These are phyloP conservation scores for Nudaria mundana DNA, from an alignment of 2,888 invertebrate genomes.

Conservation along the genomic window DNA sequence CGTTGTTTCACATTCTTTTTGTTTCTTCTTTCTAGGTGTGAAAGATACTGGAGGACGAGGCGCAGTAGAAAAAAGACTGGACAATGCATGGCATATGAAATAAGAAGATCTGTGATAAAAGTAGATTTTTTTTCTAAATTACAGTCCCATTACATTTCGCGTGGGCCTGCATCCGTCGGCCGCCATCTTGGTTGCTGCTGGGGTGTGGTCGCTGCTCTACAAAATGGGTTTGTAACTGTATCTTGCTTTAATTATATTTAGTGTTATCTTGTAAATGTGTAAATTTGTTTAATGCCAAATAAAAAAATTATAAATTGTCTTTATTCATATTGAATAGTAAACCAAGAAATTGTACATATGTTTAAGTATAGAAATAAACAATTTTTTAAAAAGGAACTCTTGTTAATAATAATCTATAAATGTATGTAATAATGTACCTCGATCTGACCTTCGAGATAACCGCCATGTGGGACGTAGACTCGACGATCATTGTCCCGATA, in stretches of 20 bases:
- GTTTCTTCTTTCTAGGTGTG: no score
- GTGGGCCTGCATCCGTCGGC: conserved; percentile 79
- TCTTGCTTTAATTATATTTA: conserved; percentile 75
- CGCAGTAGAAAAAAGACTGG: no score
- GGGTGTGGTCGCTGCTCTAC: conserved; percentile 81
- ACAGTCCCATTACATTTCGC: conserved; percentile 81
- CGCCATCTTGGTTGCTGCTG: conserved; percentile 81
- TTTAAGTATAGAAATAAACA: conserved; percentile 78
- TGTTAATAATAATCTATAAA: conserved; percentile 54
- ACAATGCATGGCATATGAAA: no score
- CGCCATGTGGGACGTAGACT: no score
- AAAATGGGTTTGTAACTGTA: conserved; percentile 82
- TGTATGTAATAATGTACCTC: no score
- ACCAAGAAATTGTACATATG: conserved; percentile 77
- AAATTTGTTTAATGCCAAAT: conserved; percentile 62
- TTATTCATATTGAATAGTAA: conserved; percentile 80
- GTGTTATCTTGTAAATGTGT: conserved; percentile 57
- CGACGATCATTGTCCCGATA: no score
- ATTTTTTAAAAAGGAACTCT: conserved; percentile 47
- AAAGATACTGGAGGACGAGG: no score
- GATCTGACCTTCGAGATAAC: no score
- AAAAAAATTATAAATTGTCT: conserved; percentile 68
- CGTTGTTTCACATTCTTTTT: no score
- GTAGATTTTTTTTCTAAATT: conserved; percentile 81
- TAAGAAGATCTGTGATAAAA: conserved; percentile 79